A percentile compares a stretch with the other conserved stretches of the same genome.
These are phyloP conservation scores for Hipposideros armiger DNA, from an alignment of 2,113 vertebrate genomes.

Conservation along the genomic window DNA sequence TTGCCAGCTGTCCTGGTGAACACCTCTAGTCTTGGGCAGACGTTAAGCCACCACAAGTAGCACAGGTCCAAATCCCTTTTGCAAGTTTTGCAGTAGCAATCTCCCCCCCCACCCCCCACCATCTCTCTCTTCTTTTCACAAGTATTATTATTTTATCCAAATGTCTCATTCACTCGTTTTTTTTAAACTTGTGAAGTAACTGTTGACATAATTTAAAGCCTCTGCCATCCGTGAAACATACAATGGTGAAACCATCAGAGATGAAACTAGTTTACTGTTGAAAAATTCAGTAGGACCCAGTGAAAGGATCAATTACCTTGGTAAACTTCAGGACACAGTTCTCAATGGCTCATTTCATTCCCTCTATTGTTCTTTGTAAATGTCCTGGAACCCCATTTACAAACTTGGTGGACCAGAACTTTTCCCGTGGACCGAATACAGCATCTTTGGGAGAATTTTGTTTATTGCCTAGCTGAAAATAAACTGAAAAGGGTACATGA, in stretches of 20 bases:
- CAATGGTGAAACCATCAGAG: not conserved
- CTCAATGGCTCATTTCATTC: conserved; percentile 62
- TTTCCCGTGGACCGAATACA: not conserved
- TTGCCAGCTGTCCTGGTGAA: conserved; percentile 73
- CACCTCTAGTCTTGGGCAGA: conserved; percentile 55
- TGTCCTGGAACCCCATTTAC: not conserved
- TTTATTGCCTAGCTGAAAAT: not conserved
- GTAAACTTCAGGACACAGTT: conserved; percentile 45
- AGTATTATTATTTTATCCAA: conserved; percentile 32
- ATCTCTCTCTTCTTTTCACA: not conserved
- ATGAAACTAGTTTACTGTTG: conserved; percentile 63
- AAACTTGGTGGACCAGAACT: not conserved
- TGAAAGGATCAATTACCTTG: conserved; percentile 58
- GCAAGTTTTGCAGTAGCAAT: not conserved
- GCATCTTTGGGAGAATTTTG: not conserved
- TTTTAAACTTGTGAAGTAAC: not conserved
- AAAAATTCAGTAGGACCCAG: conserved; percentile 75
- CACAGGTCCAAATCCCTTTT: conserved; percentile 52
- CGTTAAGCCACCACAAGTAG: not conserved
- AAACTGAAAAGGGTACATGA: not conserved
- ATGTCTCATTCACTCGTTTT: not conserved
- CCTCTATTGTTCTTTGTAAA: conserved; percentile 57
- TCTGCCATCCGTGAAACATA: not conserved
- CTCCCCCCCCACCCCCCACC: not conserved
- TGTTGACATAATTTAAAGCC: not conserved